Base-by-base conservation (phyloP, 2,888 invertebrate species). In the Coecobrya sp. region DNA sequence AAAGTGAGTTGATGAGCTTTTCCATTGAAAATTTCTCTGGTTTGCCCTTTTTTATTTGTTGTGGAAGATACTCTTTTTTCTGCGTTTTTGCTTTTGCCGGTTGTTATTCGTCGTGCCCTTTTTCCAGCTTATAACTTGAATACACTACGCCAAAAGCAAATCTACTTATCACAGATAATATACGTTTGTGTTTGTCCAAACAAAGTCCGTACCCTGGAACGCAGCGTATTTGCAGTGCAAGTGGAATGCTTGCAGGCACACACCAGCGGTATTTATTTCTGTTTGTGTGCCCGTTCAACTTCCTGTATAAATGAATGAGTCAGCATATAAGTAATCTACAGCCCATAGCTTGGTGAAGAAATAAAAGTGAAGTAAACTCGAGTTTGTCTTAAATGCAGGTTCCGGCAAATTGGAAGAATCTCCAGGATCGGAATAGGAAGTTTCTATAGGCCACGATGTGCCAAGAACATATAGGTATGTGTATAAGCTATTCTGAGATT, bases 91-190 rank as follows among this genome's bases (percentile, higher is more conserved):
- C n/a, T 27, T 22, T 19, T 45, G 65, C 49, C 16, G 27, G n/a
- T 36, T 36, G 62, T n/a, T n/a, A n/a, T n/a, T n/a, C n/a, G n/a
- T 84, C 25, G 1, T 65, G 62, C 45, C 62, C 30, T 42, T 59
- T 86, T 73, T 59, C 42, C 86, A 68, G 16, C 45, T 27, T 16
- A 59, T 81, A 76, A 45, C n/a, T 55, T 45, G 62, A 81, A 55
- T 84, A 8, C 16, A 62, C 65, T 65, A 42, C 13, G 62, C 65
- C 22, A 25, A 25, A 7, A 81, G 89, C 27, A 68, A 68, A 68
- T 62, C 52, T 42, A 68, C 27, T 89, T 89, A 52, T 79, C 89
- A 89, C 52, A 89, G 68, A 89, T 81, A 89, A 68, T 70, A 82
- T 52, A 36, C 85, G 11, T 19, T n/a, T 79, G 79, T 22, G 19